Conservation (phyloP, 2,888 invertebrate species). For the Hipparchia sbordonii region DNA sequence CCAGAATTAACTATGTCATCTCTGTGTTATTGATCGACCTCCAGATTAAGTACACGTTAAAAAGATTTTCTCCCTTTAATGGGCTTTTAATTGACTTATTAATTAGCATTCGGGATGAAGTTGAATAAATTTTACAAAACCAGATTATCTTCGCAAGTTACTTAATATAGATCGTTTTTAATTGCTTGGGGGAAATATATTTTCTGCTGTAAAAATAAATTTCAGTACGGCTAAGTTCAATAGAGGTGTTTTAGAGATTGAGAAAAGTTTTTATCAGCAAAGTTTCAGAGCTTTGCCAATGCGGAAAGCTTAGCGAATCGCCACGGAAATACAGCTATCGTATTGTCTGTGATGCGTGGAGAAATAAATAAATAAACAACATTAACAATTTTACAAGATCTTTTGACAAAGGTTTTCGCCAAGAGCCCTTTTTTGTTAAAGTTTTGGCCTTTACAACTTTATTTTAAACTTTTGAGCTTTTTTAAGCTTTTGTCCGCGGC, state of each 20-base stretch:
- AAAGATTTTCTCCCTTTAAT: slow-evolving; percentile 20
- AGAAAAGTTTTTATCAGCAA: slow-evolving; percentile 5
- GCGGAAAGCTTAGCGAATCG: not conserved
- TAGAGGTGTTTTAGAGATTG: slow-evolving; percentile 6
- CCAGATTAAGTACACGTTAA: slow-evolving; percentile 16
- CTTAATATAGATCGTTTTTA: slow-evolving; percentile 1
- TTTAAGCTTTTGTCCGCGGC: too few relatives aligned
- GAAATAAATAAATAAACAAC: not conserved
- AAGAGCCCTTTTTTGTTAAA: too few relatives aligned
- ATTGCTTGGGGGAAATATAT: not conserved
- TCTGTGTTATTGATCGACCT: slow-evolving; percentile 20
- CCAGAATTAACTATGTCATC: not conserved
- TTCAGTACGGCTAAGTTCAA: not conserved
- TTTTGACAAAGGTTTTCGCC: not conserved
- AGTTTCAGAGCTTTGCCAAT: slow-evolving; percentile 2
- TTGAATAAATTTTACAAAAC: not conserved
- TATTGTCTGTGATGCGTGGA: not conserved
- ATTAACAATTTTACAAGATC: not conserved
- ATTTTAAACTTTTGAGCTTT: too few relatives aligned
- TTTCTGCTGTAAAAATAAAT: not conserved
- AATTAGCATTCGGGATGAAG: slow-evolving; percentile 17
- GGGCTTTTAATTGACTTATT: slow-evolving; percentile 26
- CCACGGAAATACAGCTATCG: slow-evolving; percentile 1
- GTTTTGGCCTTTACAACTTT: too few relatives aligned
- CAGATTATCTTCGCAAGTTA: not conserved